Evolutionary conservation across 2,113 vertebrate genomes (phyloP).

Genomic region (Dromas ardeola): DNA sequence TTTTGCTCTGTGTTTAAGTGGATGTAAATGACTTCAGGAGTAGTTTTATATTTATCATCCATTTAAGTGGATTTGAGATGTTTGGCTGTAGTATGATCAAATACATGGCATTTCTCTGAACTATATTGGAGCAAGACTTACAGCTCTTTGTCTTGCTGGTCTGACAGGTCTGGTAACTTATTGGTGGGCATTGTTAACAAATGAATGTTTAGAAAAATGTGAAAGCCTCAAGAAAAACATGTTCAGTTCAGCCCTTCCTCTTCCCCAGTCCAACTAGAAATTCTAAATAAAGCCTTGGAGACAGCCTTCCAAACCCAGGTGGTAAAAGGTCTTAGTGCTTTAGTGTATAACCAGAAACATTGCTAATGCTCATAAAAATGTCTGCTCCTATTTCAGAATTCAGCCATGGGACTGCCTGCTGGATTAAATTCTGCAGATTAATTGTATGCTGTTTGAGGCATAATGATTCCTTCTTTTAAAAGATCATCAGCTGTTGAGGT

Average conservation of each 20-base stretch:
- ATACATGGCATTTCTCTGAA: not conserved
- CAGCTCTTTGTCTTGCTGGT: not conserved
- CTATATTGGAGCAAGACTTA: not conserved
- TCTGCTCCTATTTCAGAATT: not conserved
- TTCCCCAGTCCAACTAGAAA: not conserved
- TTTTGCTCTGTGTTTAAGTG: not conserved
- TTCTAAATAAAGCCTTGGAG: not conserved
- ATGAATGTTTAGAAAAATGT: not conserved
- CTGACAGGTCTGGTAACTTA: not conserved
- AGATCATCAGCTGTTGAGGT: not conserved
- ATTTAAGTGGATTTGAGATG: not conserved
- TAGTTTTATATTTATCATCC: not conserved
- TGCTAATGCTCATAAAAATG: not conserved
- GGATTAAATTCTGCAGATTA: not conserved
- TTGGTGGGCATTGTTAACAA: not conserved
- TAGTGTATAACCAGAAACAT: not conserved
- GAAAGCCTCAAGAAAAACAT: not conserved
- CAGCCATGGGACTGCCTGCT: not conserved
- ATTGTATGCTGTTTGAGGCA: not conserved
- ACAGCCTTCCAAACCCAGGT: not conserved
- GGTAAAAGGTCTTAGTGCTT: not conserved
- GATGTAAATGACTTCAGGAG: not conserved
- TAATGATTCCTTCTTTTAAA: not conserved
- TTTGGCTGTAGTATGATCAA: not conserved
- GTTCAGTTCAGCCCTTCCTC: not conserved